A percentile compares a stretch with the other conserved stretches of the same genome.
Conservation (phyloP, 2,888 invertebrate genomes). For the Uloborus plumipes region DNA sequence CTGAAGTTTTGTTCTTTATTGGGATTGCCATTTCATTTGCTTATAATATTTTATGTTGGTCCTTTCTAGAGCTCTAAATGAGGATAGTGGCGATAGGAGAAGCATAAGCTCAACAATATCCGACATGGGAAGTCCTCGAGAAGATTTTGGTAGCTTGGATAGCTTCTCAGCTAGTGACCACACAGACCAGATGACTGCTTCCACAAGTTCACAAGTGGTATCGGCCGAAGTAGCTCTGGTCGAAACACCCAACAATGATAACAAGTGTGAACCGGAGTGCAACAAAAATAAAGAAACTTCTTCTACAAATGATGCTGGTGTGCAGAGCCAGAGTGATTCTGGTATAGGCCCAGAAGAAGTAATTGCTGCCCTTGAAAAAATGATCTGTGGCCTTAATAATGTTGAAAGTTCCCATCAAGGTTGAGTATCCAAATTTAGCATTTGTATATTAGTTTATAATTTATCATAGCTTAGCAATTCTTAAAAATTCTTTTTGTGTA, state of each 20-base stretch:
- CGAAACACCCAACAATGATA: slow-evolving; percentile 18
- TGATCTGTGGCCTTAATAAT: slow-evolving; percentile 65
- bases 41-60: neutral
- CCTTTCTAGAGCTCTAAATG: slow-evolving; percentile 15
- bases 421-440: neutral
- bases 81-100: slow-evolving; percentile 33
- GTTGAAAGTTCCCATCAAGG: slow-evolving; percentile 44
- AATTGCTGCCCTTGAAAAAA: slow-evolving; percentile 65
- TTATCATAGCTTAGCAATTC: too few species aligned
- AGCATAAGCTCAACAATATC: slow-evolving; percentile 65
- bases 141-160: slow-evolving; percentile 62
- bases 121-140: slow-evolving; percentile 63
- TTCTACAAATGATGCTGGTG: slow-evolving; percentile 22
- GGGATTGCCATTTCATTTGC: neutral
- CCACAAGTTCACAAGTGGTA: slow-evolving; percentile 47
- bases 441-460: too few species aligned
- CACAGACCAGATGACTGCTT: slow-evolving; percentile 50
- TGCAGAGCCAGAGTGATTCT: slow-evolving; percentile 64
- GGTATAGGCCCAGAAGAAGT: slow-evolving; percentile 66
- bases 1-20: too few species aligned
- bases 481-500: too few species aligned
- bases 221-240: slow-evolving; percentile 38
- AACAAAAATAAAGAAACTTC: neutral
- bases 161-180: slow-evolving; percentile 62
- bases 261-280: neutral